A percentile compares a stretch with the other conserved stretches of the same genome.
Conservation (phyloP, 2,888 invertebrate genomes). For the Tridacna crocea region DNA sequence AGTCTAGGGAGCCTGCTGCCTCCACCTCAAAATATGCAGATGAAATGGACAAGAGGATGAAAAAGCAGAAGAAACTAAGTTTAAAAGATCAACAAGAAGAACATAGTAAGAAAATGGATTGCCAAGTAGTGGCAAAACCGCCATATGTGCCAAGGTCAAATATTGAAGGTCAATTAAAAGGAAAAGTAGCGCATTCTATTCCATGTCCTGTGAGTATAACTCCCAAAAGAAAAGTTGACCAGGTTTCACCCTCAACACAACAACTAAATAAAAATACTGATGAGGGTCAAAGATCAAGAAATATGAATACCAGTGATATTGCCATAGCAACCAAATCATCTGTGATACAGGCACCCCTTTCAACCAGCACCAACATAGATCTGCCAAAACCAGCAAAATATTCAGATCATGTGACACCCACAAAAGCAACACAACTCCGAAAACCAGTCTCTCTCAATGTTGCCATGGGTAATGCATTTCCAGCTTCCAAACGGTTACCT, state of each 20-base stretch:
- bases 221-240: constrained; percentile 52
- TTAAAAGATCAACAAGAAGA: not conserved
- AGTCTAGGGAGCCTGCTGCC: constrained; percentile 36
- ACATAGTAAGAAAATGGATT: not conserved
- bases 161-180: constrained; percentile 28
- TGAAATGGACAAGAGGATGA: constrained; percentile 1
- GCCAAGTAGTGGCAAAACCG: constrained; percentile 23
- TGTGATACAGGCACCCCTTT: constrained; percentile 15
- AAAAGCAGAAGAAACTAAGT: not conserved
- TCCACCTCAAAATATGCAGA: constrained; percentile 51
- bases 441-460: constrained; percentile 44
- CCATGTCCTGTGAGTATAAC: constrained; percentile 48
- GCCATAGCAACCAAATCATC: constrained; percentile 31
- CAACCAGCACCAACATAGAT: not conserved
- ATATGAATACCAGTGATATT: constrained; percentile 7
- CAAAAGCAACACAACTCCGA: constrained; percentile 35
- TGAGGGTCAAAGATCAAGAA: constrained; percentile 8
- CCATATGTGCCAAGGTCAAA: constrained; percentile 46
- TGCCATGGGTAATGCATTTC: constrained; percentile 35
- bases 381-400: not conserved
- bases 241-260: constrained; percentile 50
- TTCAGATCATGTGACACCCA: constrained; percentile 31
- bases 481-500: constrained; percentile 62
- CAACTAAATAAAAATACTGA: constrained; percentile 3
- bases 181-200: constrained; percentile 19